Evolutionary conservation across 2,888 invertebrate genomes (phyloP).

Genomic region (Drosophila prolongata): DNA sequence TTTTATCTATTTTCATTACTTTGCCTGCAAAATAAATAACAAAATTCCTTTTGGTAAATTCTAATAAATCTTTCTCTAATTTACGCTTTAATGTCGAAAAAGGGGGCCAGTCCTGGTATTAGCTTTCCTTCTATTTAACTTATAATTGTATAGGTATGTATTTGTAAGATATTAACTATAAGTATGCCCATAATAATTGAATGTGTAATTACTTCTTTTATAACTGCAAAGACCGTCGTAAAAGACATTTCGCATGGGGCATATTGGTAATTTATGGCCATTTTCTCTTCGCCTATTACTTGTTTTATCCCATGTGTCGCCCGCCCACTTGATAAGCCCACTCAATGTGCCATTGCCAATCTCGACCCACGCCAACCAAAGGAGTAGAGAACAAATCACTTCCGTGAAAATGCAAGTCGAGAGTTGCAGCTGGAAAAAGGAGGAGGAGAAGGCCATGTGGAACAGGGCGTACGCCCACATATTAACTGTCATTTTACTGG

Average conservation of each 20-base stretch:
- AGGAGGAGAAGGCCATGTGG: slow-evolving; percentile 9
- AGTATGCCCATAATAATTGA: neutral
- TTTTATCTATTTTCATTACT: too few species aligned
- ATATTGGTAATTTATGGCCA: slow-evolving; percentile 33
- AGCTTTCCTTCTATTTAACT: too few species aligned
- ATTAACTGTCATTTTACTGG: slow-evolving; percentile 28
- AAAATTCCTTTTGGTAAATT: too few species aligned
- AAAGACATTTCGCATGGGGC: slow-evolving; percentile 17
- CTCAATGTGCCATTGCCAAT: slow-evolving; percentile 41
- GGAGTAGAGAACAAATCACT: slow-evolving; percentile 48
- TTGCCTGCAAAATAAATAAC: too few species aligned
- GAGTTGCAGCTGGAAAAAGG: slow-evolving; percentile 49
- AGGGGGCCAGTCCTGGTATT: too few species aligned
- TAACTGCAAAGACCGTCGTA: neutral
- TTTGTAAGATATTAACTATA: neutral
- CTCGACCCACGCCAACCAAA: slow-evolving; percentile 32
- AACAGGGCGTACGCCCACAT: slow-evolving; percentile 34
- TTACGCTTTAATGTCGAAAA: too few species aligned
- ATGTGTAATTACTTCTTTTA: neutral
- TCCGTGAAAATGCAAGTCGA: slow-evolving; percentile 63
- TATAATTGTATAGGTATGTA: neutral
- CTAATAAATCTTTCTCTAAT: too few species aligned
- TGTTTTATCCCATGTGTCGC: slow-evolving; percentile 15
- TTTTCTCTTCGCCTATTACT: slow-evolving; percentile 20
- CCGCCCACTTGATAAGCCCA: slow-evolving; percentile 34